phyloP scores from a whole-genome alignment of 2,113 vertebrate species.

The Myiozetetes cayanensis region DNA sequence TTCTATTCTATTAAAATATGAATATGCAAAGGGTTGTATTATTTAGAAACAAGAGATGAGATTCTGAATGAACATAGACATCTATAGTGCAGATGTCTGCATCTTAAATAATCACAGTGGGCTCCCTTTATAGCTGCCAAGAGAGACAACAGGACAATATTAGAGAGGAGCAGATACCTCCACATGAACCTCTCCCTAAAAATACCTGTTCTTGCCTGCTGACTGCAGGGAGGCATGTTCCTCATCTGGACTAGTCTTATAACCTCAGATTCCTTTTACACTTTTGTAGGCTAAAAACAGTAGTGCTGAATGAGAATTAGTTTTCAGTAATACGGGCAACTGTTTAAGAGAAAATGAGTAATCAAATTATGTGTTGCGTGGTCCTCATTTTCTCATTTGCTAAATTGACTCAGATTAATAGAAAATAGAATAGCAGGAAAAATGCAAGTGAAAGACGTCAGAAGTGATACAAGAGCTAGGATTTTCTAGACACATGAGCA shows the following conservation, averaged over 20 bases:
- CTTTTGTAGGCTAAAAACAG: background rate
- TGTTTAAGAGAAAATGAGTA: constrained; percentile 4
- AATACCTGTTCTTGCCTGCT: background rate
- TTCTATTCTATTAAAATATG: background rate
- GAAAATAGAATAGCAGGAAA: background rate
- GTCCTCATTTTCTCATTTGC: constrained; percentile 4
- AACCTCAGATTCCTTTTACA: background rate
- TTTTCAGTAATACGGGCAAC: background rate
- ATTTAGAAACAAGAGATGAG: background rate
- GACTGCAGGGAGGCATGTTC: background rate
- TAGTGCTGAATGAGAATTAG: background rate
- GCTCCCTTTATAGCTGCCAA: background rate
- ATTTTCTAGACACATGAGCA: background rate
- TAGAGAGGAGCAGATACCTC: background rate
- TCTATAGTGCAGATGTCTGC: background rate
- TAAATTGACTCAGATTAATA: constrained; percentile 38
- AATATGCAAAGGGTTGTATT: background rate
- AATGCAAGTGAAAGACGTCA: background rate
- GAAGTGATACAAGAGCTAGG: background rate
- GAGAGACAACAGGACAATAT: background rate
- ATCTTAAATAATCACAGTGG: background rate
- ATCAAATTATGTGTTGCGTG: constrained; percentile 5
- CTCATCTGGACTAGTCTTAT: background rate
- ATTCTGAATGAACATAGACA: background rate
- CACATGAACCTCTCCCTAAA: background rate